These are phyloP conservation scores for Aurelia sp. DNA, from an alignment of 30 jellyfish, hydroid and myxozoan species.

Conservation along the genomic window DNA sequence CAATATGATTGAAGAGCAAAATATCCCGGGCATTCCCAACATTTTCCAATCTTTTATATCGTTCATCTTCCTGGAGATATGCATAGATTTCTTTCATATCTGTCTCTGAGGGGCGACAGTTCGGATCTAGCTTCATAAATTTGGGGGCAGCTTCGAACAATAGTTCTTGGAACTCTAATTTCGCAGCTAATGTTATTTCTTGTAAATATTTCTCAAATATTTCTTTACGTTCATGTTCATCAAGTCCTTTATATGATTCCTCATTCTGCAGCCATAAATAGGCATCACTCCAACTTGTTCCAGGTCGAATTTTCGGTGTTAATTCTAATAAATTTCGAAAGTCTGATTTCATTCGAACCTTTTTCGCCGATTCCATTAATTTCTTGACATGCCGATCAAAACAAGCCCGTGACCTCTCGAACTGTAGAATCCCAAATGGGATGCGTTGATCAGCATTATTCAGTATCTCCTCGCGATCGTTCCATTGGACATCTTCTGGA, in stretches of 20 bases:
- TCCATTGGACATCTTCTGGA: constrained; percentile 88
- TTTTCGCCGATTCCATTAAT: constrained; percentile 92
- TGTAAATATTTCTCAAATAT: constrained; percentile 91
- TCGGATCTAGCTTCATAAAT: constrained; percentile 82
- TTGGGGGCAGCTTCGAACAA: constrained; percentile 96
- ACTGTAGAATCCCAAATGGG: constrained; percentile 92
- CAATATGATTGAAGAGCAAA: constrained; percentile 92
- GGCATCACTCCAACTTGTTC: constrained; percentile 99
- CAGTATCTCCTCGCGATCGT: constrained; percentile 86
- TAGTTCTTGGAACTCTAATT: constrained; percentile 94
- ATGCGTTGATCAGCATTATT: constrained; percentile 65
- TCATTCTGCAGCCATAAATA: constrained; percentile 79
- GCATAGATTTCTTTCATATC: constrained; percentile 89
- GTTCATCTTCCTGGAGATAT: constrained; percentile 79
- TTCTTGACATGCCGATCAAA: constrained; percentile 97
- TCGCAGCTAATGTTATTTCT: constrained; percentile 91
- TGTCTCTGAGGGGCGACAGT: constrained; percentile 85
- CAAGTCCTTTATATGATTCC: constrained; percentile 87
- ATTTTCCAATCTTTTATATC: constrained; percentile 86
- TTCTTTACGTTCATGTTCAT: constrained; percentile 92
- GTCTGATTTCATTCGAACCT: constrained; percentile 83
- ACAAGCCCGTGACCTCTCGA: constrained; percentile 96
- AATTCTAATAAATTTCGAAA: constrained; percentile 91
- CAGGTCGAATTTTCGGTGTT: constrained; percentile 90
- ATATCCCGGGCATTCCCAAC: constrained; percentile 98